A percentile compares a stretch with the other conserved stretches of the same genome.
phyloP scores from a whole-genome alignment of 2,888 invertebrate species.

The Steinernema carpocapsae region DNA sequence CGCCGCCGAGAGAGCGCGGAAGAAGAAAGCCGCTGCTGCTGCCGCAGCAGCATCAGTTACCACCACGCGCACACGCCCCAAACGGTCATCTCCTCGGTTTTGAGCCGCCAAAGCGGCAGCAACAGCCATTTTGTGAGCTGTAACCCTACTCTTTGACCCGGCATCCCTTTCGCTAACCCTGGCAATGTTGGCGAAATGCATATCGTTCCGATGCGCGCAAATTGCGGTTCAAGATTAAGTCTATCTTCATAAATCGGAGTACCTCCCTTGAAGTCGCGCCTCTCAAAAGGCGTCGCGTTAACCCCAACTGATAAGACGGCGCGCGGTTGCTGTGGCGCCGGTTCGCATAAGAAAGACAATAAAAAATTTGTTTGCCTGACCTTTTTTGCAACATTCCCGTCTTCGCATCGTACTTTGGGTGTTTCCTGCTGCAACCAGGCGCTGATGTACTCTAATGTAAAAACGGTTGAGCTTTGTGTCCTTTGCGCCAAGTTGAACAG shows the following conservation, averaged over 20 bases:
- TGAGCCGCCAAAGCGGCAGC: neutral
- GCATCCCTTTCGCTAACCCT: neutral
- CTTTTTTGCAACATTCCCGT: neutral
- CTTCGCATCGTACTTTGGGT: neutral
- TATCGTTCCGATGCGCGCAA: neutral
- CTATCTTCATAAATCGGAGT: too few species aligned
- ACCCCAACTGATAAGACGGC: neutral
- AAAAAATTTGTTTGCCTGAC: neutral
- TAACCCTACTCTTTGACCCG: slow-evolving; percentile 29
- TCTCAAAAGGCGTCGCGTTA: too few species aligned
- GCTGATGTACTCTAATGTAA: too few species aligned
- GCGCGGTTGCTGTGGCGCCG: neutral
- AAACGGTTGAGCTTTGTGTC: neutral
- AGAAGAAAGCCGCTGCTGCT: neutral
- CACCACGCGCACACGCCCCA: slow-evolving; percentile 24
- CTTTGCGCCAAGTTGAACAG: neutral
- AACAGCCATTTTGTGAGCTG: slow-evolving; percentile 13
- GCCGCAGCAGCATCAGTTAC: too few species aligned
- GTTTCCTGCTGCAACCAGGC: neutral
- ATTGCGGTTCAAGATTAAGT: slow-evolving; percentile 3
- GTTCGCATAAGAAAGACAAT: neutral
- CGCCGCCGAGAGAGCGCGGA: neutral
- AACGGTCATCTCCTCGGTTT: slow-evolving; percentile 8
- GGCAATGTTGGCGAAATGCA: neutral
- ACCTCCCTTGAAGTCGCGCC: too few species aligned